These are phyloP conservation scores for Acanthisitta chloris DNA, from an alignment of 2,113 vertebrate species.

Conservation along the genomic window DNA sequence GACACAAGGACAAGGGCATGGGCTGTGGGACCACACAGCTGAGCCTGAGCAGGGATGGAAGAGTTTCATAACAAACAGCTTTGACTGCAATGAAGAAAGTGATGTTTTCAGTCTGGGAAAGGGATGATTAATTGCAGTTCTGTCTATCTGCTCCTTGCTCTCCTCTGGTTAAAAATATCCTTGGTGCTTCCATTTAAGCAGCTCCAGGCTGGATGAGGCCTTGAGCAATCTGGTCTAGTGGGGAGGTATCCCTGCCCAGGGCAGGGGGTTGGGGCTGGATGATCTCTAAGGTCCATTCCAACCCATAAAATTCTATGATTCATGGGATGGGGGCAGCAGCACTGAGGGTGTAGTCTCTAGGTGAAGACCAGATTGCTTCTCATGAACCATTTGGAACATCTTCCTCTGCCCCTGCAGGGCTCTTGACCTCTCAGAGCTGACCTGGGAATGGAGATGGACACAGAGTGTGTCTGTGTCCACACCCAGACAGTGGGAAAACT, in stretches of 20 bases:
- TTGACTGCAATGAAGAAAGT: not conserved
- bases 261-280: no score
- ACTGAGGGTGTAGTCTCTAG: not conserved
- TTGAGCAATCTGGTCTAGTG: no score
- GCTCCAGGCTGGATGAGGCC: no score
- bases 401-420: not conserved
- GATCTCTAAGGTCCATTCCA: no score
- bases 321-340: not conserved
- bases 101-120: not conserved
- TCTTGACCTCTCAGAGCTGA: not conserved
- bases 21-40: not conserved
- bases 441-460: not conserved
- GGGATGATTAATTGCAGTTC: not conserved
- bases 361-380: not conserved
- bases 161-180: constrained; percentile 9
- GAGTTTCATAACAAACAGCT: not conserved
- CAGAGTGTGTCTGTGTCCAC: not conserved
- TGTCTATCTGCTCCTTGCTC: constrained; percentile 1
- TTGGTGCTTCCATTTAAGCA: not conserved
- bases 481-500: not conserved
- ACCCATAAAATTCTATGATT: no score
- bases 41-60: constrained; percentile 3
- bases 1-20: not conserved
- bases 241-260: no score
- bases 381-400: not conserved